Percentiles rank a stretch among this genome's conserved stretches.
These are phyloP conservation scores for Argyresthia albistria DNA, from an alignment of 2,888 invertebrate species.

Conservation along the genomic window DNA sequence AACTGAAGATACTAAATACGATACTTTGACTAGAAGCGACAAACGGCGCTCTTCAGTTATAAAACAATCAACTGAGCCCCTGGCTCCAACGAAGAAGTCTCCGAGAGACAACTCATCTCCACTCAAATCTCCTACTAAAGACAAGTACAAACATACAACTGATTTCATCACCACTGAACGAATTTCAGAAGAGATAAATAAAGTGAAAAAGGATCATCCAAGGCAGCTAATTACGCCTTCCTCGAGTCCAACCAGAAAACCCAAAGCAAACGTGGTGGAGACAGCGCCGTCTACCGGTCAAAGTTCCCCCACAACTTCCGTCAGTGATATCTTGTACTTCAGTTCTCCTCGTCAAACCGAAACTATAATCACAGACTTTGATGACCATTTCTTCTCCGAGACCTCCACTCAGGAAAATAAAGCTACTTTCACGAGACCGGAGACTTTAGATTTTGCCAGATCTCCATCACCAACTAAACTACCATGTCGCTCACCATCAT, in stretches of 20 bases:
- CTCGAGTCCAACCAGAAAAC: conserved; percentile 60
- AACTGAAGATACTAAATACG: conserved; percentile 16
- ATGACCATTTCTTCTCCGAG: conserved; percentile 33
- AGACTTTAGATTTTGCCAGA: conserved; percentile 24
- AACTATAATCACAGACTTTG: conserved; percentile 44
- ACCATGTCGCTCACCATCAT: conserved; percentile 52
- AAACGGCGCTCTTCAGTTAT: conserved; percentile 14
- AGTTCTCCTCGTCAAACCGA: conserved; percentile 37
- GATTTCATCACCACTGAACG: conserved; percentile 44
- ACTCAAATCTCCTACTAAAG: conserved; percentile 21
- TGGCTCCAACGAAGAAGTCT: conserved; percentile 27
- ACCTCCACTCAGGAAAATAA: conserved; percentile 19
- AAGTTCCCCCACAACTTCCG: conserved; percentile 68
- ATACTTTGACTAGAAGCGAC: conserved; percentile 21
- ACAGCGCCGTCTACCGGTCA: conserved; percentile 52
- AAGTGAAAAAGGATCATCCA: conserved; percentile 32
- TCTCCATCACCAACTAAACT: conserved; percentile 51
- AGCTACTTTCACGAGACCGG: conserved; percentile 19
- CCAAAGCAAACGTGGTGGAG: conserved; percentile 35
- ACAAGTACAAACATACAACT: conserved; percentile 33
- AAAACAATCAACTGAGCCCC: conserved; percentile 16
- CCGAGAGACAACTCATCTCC: conserved; percentile 1
- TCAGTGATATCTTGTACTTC: conserved; percentile 67
- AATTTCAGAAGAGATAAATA: conserved; percentile 35
- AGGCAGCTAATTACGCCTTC: conserved; percentile 62